Evolutionary conservation across 1,140 invertebrate species (phyloP), one percentile per base, ranked within the genome.

Genomic region (Chymomyza costata): DNA sequence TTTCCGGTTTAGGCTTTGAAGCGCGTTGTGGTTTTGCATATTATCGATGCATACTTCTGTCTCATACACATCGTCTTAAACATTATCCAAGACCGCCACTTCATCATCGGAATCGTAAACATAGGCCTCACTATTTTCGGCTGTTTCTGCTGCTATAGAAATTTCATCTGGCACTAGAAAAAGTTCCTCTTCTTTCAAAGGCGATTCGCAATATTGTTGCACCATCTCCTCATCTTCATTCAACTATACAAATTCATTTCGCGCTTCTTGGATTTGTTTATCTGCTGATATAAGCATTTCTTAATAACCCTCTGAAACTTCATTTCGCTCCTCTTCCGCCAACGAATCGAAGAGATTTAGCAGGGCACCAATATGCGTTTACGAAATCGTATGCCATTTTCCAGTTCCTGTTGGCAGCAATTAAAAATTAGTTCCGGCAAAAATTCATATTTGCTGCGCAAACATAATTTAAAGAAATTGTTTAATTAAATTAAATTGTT

Each of bases 71-170:
- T 78, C 71, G 15, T 78, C 71, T 5, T 80, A 17, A 2, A 78
- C 73, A 16, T 78, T 78, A 16, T 78, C 71, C 8, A 78, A 40
- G 2, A 78, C 71, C 13, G 71, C 71, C 16, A 80, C 71, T 38
- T 78, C 71, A 16, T 78, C 71, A 8, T 78, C 71, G 0, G 71
- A 78, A 13, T 78, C 71, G 17, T 78, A 78, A 16, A 80, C 45
- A 25, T 80, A 78, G 0, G 32, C 45, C 0, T 80, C 71, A n/a
- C 45, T 56, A 10, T 49, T 51, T 40, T 78, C 71, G 15, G 73
- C n/a, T n/a, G n/a, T n/a, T n/a, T n/a, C n/a, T n/a, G n/a, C n/a
- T n/a, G n/a, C n/a, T n/a, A n/a, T n/a, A n/a, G n/a, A n/a, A n/a
- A n/a, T n/a, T n/a, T n/a, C n/a, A n/a, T n/a, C n/a, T n/a, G n/a